Evolutionary conservation across 2,888 invertebrate species (phyloP).

Genomic region (Emmelina monodactyla): DNA sequence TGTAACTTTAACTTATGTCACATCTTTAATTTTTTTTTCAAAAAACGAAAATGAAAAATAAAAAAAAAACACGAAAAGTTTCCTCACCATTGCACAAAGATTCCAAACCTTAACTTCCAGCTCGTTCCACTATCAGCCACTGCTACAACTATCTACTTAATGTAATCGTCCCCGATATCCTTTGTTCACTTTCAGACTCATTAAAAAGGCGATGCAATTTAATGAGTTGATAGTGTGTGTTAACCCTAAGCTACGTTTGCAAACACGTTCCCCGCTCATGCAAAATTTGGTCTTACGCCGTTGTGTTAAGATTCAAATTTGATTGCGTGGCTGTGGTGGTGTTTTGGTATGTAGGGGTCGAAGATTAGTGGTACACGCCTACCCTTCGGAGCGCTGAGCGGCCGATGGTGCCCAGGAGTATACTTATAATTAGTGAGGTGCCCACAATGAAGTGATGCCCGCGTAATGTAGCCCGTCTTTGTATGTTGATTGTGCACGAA

Average conservation of each 20-base stretch:
- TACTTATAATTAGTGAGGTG: conserved; percentile 66
- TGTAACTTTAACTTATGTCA: too few relatives aligned
- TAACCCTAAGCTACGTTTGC: conserved; percentile 63
- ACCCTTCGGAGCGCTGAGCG: conserved; percentile 62
- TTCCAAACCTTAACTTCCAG: too few relatives aligned
- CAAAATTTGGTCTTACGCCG: conserved; percentile 25
- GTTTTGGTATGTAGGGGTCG: conserved; percentile 63
- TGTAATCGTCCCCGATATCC: conserved; percentile 64
- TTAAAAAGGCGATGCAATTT: conserved; percentile 68
- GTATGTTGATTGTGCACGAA: conserved; percentile 60
- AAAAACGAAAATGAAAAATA: too few relatives aligned
- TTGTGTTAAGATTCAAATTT: conserved; percentile 20
- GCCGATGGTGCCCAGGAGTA: conserved; percentile 62
- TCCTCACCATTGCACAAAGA: too few relatives aligned
- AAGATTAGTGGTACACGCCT: conserved; percentile 66
- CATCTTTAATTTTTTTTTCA: too few relatives aligned
- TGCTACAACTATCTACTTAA: conserved; percentile 52
- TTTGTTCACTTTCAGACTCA: conserved; percentile 68
- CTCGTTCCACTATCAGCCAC: background rate
- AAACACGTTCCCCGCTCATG: conserved; percentile 30
- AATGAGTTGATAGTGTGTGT: conserved; percentile 67
- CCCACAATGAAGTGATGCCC: conserved; percentile 65
- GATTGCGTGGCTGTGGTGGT: too few relatives aligned
- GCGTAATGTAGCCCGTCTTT: conserved; percentile 62
- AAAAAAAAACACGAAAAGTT: too few relatives aligned